Evolutionary conservation across 2,797 vertebrate species (phyloP).

Genomic region (Avahi laniger): DNA sequence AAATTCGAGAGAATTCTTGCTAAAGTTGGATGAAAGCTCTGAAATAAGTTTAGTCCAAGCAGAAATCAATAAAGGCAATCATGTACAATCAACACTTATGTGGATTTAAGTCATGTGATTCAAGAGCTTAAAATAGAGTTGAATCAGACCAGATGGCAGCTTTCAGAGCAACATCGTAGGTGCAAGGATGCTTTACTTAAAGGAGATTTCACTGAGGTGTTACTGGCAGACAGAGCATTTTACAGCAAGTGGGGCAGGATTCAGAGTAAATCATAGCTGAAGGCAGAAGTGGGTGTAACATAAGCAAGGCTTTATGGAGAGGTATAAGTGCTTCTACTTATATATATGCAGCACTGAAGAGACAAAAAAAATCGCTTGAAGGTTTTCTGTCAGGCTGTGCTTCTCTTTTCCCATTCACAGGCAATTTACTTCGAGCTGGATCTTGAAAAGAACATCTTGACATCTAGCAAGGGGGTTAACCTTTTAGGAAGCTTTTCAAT

Average conservation of each 20-base stretch:
- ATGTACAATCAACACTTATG: slow-evolving; percentile 85
- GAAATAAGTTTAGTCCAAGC: slow-evolving; percentile 78
- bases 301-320: slow-evolving; percentile 65
- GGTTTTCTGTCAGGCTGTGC: slow-evolving; percentile 67
- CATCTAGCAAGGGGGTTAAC: slow-evolving; percentile 77
- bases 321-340: slow-evolving; percentile 69
- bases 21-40: slow-evolving; percentile 70
- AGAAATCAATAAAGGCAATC: slow-evolving; percentile 88
- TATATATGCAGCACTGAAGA: slow-evolving; percentile 59
- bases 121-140: slow-evolving; percentile 83
- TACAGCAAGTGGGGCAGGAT: slow-evolving; percentile 65
- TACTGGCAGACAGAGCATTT: slow-evolving; percentile 62
- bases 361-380: slow-evolving; percentile 57
- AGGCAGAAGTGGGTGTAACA: slow-evolving; percentile 62
- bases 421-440: slow-evolving; percentile 78
- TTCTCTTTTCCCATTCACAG: slow-evolving; percentile 73
- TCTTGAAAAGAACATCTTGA: slow-evolving; percentile 77
- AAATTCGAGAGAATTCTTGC: slow-evolving; percentile 67
- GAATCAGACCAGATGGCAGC: slow-evolving; percentile 82
- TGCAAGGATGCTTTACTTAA: slow-evolving; percentile 80
- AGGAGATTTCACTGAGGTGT: slow-evolving; percentile 77
- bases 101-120: slow-evolving; percentile 83
- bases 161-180: slow-evolving; percentile 74
- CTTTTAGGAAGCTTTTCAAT: slow-evolving; percentile 80
- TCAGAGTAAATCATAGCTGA: slow-evolving; percentile 75